Evolutionary conservation across 2,113 vertebrate genomes (phyloP).

Genomic region (Dryoscopus gambensis): DNA sequence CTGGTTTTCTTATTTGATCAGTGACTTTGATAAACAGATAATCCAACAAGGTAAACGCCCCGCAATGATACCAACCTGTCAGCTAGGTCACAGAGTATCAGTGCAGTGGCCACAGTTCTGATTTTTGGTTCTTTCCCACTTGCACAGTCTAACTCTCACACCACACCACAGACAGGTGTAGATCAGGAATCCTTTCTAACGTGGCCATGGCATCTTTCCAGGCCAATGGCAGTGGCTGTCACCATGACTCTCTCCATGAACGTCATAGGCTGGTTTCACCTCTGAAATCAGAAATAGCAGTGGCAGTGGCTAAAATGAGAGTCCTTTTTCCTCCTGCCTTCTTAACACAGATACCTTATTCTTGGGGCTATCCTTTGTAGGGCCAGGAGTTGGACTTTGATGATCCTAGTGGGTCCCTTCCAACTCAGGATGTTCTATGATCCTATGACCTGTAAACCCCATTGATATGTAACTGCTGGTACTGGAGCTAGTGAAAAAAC

Average conservation of each 20-base stretch:
- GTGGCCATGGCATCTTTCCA: not conserved
- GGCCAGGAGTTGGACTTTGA: not conserved
- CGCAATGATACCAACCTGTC: not conserved
- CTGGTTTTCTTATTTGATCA: not conserved
- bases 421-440: not conserved
- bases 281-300: not conserved
- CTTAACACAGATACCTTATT: not conserved
- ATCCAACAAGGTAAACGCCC: not conserved
- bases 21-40: not conserved
- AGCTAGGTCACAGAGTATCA: not conserved
- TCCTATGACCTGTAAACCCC: not conserved
- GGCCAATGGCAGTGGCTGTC: not conserved
- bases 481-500: not conserved
- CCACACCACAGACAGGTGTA: not conserved
- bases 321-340: not conserved
- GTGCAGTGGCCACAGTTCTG: not conserved
- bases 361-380: not conserved
- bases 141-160: not conserved
- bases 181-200: not conserved
- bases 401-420: not conserved
- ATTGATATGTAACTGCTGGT: not conserved
- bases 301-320: not conserved
- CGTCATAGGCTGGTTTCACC: not conserved
- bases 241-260: not conserved
- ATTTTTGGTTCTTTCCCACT: not conserved